A percentile compares a stretch with the other conserved stretches of the same genome.
Conservation (phyloP, 2,113 vertebrate genomes). For the Bufo gargarizans region DNA sequence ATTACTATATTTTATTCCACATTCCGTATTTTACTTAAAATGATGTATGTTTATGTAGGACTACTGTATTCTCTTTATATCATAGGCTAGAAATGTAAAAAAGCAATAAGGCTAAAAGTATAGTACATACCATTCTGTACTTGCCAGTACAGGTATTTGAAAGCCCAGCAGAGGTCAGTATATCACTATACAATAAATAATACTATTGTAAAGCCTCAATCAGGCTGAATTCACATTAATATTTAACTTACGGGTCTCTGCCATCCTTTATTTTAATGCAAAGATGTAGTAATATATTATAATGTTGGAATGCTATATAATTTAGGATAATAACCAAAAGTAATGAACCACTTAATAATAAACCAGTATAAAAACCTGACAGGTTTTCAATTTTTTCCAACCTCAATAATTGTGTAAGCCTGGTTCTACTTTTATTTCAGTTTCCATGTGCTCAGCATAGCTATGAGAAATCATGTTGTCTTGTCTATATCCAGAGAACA, state of each 20-base stretch:
- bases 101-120: not conserved
- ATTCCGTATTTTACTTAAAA: no score
- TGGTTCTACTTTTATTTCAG: not conserved
- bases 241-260: not conserved
- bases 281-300: not conserved
- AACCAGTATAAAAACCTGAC: not conserved
- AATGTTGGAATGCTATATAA: not conserved
- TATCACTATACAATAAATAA: not conserved
- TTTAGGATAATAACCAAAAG: not conserved
- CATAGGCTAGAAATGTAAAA: no score
- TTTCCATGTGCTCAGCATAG: not conserved
- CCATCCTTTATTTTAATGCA: not conserved
- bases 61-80: no score
- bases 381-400: not conserved
- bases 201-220: not conserved
- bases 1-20: no score
- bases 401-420: not conserved
- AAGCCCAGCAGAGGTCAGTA: slow-evolving; percentile 15
- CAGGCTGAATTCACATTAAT: not conserved
- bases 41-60: no score
- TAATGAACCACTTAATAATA: not conserved
- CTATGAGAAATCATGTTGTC: not conserved
- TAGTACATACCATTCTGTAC: not conserved
- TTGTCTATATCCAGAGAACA: not conserved
- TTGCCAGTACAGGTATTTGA: not conserved